These are phyloP conservation scores for Ochropleura plecta DNA, from an alignment of 2,888 invertebrate genomes.

Conservation along the genomic window DNA sequence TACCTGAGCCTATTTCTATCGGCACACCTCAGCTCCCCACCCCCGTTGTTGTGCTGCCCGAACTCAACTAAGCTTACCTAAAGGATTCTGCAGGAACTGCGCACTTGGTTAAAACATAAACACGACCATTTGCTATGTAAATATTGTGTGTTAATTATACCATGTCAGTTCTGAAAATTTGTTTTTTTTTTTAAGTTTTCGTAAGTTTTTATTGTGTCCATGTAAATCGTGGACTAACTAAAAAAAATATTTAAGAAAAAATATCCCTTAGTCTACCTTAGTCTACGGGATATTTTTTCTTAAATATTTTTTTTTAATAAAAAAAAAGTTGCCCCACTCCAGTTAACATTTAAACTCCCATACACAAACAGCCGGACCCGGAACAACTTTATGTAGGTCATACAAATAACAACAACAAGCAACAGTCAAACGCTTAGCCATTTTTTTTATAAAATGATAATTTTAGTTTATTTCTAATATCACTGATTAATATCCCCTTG, in stretches of 20 bases:
- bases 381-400: no score
- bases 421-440: no score
- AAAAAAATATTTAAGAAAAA: no score
- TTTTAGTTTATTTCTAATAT: background rate
- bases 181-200: constrained; percentile 9
- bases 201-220: background rate
- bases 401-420: no score
- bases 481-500: background rate
- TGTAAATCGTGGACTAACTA: background rate
- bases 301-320: no score
- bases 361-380: no score
- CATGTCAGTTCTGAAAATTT: constrained; percentile 26
- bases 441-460: no score
- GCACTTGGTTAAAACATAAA: constrained; percentile 24
- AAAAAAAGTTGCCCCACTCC: no score
- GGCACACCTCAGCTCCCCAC: constrained; percentile 48
- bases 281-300: no score
- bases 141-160: constrained; percentile 28
- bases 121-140: constrained; percentile 20
- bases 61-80: constrained; percentile 46
- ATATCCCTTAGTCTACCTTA: no score
- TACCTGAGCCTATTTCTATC: constrained; percentile 36
- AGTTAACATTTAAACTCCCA: no score
- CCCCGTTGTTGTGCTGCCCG: constrained; percentile 44
- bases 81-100: constrained; percentile 20